phyloP scores from a whole-genome alignment of 2,888 invertebrate genomes.

The Parthenolecanium corni region DNA sequence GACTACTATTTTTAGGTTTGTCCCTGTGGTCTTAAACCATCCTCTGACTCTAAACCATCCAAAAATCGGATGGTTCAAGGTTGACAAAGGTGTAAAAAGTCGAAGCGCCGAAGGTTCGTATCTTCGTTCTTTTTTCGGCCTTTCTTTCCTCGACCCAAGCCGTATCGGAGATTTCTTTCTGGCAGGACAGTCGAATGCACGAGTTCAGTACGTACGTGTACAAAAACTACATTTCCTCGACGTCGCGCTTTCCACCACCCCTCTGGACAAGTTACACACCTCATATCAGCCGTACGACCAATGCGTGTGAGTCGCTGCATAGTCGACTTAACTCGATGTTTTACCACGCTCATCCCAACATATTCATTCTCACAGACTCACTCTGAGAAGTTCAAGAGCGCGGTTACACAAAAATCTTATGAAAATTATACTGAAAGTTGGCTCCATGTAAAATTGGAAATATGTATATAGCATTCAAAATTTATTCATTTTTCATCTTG shows the following conservation, averaged over 20 bases:
- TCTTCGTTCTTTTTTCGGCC: neutral
- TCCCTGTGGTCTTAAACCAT: too few species aligned
- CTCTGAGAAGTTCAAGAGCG: neutral
- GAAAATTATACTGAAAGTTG: too few species aligned
- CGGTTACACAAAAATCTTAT: neutral
- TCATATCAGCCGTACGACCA: neutral
- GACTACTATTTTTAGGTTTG: too few species aligned
- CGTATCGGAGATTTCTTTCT: neutral
- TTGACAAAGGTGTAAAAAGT: too few species aligned
- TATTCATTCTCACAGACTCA: neutral
- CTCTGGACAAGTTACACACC: neutral
- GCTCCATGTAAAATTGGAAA: too few species aligned
- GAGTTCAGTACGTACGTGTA: neutral
- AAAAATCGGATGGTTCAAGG: too few species aligned
- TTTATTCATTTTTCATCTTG: too few species aligned
- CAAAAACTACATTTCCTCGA: neutral
- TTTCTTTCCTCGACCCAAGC: neutral
- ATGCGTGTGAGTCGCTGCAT: neutral
- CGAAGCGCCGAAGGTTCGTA: neutral
- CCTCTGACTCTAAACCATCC: too few species aligned
- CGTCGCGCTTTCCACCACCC: neutral
- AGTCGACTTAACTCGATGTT: neutral
- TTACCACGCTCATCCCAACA: neutral
- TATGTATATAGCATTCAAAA: too few species aligned
- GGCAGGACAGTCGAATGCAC: neutral